These are phyloP conservation scores for Hemicentrotus pulcherrimus DNA, from an alignment of 35 echinoderm and acorn worm genomes.

Conservation along the genomic window DNA sequence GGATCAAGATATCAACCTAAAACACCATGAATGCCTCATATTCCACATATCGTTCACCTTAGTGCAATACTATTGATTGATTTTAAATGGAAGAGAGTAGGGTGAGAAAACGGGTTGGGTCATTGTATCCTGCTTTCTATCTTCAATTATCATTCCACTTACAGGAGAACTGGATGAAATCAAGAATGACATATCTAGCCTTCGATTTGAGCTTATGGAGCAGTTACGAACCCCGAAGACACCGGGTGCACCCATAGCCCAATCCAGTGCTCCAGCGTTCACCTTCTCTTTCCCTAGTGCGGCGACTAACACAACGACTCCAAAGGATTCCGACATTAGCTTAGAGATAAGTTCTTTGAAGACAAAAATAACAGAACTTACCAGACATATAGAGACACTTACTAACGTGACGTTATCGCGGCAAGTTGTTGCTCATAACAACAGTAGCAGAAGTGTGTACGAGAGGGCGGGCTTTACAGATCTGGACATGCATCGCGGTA, in stretches of 20 bases:
- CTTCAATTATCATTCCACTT: background rate
- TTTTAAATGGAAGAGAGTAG: too few species aligned
- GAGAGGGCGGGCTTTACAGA: background rate
- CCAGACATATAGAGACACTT: background rate
- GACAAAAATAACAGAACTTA: background rate
- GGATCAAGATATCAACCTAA: too few species aligned
- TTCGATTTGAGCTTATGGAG: slow-evolving; percentile 92
- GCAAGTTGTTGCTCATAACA: background rate
- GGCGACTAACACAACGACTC: background rate
- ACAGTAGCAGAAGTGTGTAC: background rate
- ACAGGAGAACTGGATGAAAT: slow-evolving; percentile 95
- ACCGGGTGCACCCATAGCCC: background rate
- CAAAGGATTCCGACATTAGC: background rate
- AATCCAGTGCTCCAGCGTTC: background rate
- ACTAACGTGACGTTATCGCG: background rate
- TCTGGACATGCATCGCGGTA: background rate
- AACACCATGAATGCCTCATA: too few species aligned
- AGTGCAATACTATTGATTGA: too few species aligned
- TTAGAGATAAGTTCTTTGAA: background rate
- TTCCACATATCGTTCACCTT: too few species aligned
- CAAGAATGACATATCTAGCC: slow-evolving; percentile 94
- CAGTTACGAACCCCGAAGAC: slow-evolving; percentile 54
- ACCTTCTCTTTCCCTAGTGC: slow-evolving; percentile 32
- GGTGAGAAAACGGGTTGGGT: too few species aligned
- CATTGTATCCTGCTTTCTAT: background rate